Evolutionary conservation across 2,797 vertebrate genomes (phyloP), one percentile per base, ranked within the genome.

Genomic region (Xiphorhynchus erythropygius): DNA sequence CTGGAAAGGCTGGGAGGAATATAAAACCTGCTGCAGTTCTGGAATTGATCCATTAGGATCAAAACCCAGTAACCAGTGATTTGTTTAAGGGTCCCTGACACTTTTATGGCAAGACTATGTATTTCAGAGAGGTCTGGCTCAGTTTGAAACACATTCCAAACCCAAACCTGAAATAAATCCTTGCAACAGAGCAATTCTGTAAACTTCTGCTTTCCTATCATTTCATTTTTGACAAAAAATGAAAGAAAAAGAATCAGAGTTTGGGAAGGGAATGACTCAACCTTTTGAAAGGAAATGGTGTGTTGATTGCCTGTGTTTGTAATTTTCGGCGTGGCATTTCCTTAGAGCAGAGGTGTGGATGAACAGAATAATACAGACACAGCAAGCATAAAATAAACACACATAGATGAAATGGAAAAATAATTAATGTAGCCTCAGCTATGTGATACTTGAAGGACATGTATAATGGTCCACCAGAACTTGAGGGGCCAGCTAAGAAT

Each of bases 21-120:
- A 93, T 93, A 95, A 97, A 97, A 97, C 87, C 93, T 97, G 95
- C 94, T 97, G 79, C 93, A 97, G 89, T 95, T 97, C 93, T 97
- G 96, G 95, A 97, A 93, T 83, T 89, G 88, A 92, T 96, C 96
- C 95, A 96, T 83, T 83, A 90, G 90, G 92, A 94, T 96, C 94
- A 96, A 96, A 95, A 94, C 80, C 62, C 87, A 78, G 88, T 96
- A 94, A 95, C 76, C 77, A 84, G 89, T 86, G 80, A 90, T 95
- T 97, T 55, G 41, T 94, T 96, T 96, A 93, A 95, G 90, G 65
- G 79, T 94, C 70, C 69, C 59, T 96, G 96, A 97, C 96, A 90
- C 69, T 93, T 97, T 96, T 95, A 96, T 97, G 96, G 95, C 90
- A 90, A 56, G 68, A 53, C 53, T 39, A 24, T 89, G 80, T 90